These are phyloP conservation scores for Caranx ignobilis DNA, from an alignment of 2,113 vertebrate genomes.

Conservation along the genomic window DNA sequence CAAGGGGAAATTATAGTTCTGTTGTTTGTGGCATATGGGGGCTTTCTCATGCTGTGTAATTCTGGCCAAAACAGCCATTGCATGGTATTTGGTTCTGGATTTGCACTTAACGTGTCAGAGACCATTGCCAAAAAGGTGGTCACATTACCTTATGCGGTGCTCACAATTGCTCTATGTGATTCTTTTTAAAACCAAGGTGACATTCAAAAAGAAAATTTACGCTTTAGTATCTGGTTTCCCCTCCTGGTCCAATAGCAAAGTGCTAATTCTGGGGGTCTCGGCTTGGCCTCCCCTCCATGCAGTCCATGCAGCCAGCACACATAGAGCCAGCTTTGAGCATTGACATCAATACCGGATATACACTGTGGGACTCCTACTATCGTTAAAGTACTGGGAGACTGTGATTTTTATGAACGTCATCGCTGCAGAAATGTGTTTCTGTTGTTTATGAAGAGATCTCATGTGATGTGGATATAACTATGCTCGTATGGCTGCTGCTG, in stretches of 20 bases:
- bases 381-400: neutral
- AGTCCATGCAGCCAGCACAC: neutral
- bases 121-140: neutral
- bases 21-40: conserved; percentile 37
- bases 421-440: no score
- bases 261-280: no score
- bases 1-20: conserved; percentile 34
- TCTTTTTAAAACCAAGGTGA: neutral
- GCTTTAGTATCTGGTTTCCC: neutral
- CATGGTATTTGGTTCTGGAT: conserved; percentile 13
- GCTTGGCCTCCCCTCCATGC: no score
- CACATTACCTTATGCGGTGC: conserved; percentile 1
- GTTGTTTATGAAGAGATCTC: neutral
- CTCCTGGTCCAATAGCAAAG: no score
- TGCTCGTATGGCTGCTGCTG: neutral
- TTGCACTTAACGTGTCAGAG: neutral
- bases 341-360: neutral
- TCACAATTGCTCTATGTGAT: neutral
- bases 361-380: neutral
- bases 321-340: neutral
- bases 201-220: neutral
- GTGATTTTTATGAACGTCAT: neutral
- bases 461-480: neutral
- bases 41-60: conserved; percentile 8
- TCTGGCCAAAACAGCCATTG: conserved; percentile 14